phyloP scores from a whole-genome alignment of 1,140 invertebrate species.

The Drosophila pachea region DNA sequence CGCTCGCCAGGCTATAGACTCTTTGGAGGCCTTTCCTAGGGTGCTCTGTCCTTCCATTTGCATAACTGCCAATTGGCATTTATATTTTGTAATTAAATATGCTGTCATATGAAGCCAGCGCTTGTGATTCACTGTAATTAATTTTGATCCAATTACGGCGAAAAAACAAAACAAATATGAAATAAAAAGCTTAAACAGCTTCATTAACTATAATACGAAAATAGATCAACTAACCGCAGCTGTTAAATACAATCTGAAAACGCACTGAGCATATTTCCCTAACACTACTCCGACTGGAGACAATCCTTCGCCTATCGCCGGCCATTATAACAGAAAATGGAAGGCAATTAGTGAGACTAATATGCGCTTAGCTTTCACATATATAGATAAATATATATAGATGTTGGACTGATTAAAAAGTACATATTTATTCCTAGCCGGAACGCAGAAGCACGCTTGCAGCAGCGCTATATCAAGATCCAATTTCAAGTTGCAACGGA shows the following conservation, averaged over 20 bases:
- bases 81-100: background rate
- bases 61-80: background rate
- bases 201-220: background rate
- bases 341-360: conserved; percentile 58
- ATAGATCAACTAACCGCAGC: too few relatives aligned
- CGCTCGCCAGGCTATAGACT: too few relatives aligned
- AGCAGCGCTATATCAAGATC: conserved; percentile 31
- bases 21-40: too few relatives aligned
- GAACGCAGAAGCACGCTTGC: background rate
- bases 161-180: background rate
- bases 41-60: background rate
- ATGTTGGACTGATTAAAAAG: conserved; percentile 37
- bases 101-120: conserved; percentile 2
- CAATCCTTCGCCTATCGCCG: too few relatives aligned
- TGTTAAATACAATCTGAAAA: too few relatives aligned
- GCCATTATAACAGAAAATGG: too few relatives aligned
- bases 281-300: too few relatives aligned
- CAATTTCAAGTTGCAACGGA: conserved; percentile 39
- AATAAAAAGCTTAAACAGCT: background rate
- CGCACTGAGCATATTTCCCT: too few relatives aligned
- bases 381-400: conserved; percentile 1
- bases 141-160: conserved; percentile 7
- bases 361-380: conserved; percentile 53
- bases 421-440: background rate
- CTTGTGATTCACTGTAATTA: conserved; percentile 1